Percentiles rank a stretch among this genome's conserved stretches.
These are phyloP conservation scores for Marasmarcha lunaedactyla DNA, from an alignment of 2,888 invertebrate genomes.

Conservation along the genomic window DNA sequence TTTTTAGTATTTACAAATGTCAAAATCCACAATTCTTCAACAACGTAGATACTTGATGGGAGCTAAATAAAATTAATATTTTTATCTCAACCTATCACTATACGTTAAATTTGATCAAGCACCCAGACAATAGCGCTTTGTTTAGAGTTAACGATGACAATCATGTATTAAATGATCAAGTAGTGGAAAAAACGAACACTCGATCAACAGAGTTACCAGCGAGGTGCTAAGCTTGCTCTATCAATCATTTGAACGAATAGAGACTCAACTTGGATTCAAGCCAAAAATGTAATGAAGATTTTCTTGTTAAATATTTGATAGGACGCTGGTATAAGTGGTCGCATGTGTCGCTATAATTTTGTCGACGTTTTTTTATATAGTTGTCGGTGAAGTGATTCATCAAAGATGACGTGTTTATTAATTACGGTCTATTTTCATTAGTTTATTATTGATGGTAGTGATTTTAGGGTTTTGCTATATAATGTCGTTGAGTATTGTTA, in stretches of 20 bases:
- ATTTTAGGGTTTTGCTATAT: conserved; percentile 12
- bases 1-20: too few species aligned
- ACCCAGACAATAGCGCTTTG: background rate
- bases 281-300: conserved; percentile 56
- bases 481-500: conserved; percentile 20
- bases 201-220: conserved; percentile 25
- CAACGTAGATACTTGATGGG: too few species aligned
- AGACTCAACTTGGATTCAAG: conserved; percentile 33
- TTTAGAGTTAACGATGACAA: conserved; percentile 19
- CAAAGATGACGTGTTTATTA: too few species aligned
- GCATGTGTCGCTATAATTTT: conserved; percentile 1
- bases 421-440: too few species aligned
- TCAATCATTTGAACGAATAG: conserved; percentile 45
- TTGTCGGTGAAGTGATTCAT: too few species aligned
- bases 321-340: conserved; percentile 6
- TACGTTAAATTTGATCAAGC: conserved; percentile 6
- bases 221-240: conserved; percentile 60
- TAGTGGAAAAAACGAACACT: conserved; percentile 32
- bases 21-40: too few species aligned
- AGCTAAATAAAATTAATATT: background rate
- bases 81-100: conserved; percentile 1
- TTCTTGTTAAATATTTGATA: conserved; percentile 45
- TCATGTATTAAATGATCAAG: background rate
- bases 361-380: background rate
- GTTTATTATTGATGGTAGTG: conserved; percentile 5